phyloP scores from a whole-genome alignment of 1,140 invertebrate species.

The Diploscapter pachys region DNA sequence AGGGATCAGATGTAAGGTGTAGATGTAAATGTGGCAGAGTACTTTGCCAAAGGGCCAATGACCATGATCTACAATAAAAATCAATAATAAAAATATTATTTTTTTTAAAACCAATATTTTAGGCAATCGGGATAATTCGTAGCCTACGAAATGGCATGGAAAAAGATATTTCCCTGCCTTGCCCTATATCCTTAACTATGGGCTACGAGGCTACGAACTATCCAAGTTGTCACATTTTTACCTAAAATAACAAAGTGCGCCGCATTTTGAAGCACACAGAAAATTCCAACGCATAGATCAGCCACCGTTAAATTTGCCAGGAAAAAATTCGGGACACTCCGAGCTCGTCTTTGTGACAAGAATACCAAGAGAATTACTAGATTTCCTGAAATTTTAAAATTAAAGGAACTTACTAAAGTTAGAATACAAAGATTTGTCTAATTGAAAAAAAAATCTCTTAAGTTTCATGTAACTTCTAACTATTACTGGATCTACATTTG shows the following conservation, averaged over 20 bases:
- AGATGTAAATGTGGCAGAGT: slow-evolving; percentile 51
- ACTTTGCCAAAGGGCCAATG: slow-evolving; percentile 50
- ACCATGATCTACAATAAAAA: slow-evolving; percentile 37
- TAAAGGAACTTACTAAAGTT: not conserved
- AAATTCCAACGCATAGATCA: slow-evolving; percentile 77
- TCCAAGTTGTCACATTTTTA: not conserved
- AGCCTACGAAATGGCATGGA: no score
- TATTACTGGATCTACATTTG: not conserved
- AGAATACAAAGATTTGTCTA: not conserved
- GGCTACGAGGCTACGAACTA: no score
- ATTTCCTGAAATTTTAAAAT: slow-evolving; percentile 67
- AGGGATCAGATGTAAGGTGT: slow-evolving; percentile 51
- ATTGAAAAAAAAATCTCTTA: slow-evolving; percentile 2
- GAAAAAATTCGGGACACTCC: slow-evolving; percentile 80
- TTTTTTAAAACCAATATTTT: not conserved
- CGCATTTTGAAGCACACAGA: slow-evolving; percentile 80
- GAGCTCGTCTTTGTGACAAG: slow-evolving; percentile 71
- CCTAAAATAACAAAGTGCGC: slow-evolving; percentile 50
- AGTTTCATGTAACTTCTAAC: not conserved
- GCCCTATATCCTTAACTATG: no score
- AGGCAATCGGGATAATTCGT: not conserved
- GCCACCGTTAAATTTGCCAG: slow-evolving; percentile 77
- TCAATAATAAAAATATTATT: no score
- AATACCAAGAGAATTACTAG: slow-evolving; percentile 77
- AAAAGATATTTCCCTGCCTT: no score